Conservation (phyloP, 2,113 vertebrate species). For the Nibea coibor region DNA sequence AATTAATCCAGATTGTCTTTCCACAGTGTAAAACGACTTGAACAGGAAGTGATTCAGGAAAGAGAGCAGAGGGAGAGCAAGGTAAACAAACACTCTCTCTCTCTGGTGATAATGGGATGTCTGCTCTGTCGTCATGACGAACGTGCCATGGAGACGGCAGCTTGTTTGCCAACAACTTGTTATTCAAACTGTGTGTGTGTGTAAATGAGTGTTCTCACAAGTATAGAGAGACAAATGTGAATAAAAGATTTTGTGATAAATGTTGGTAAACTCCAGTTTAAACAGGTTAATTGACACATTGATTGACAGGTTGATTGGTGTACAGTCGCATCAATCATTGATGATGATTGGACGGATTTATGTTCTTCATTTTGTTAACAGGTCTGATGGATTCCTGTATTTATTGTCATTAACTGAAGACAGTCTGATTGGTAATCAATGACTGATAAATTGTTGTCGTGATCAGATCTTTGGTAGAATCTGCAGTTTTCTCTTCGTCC, state of each 20-base stretch:
- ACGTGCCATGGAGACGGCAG: conserved; percentile 19
- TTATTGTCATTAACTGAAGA: too few relatives aligned
- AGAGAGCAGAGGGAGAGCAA: conserved; percentile 39
- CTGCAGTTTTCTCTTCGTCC: background rate
- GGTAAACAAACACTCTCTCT: conserved; percentile 51
- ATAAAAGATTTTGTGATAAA: too few relatives aligned
- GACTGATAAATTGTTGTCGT: too few relatives aligned
- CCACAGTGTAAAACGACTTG: conserved; percentile 67
- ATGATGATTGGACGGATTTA: too few relatives aligned
- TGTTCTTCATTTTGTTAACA: too few relatives aligned
- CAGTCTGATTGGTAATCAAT: too few relatives aligned
- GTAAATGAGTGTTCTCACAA: background rate
- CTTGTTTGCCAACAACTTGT: conserved; percentile 43
- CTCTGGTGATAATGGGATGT: conserved; percentile 35
- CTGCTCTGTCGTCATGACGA: conserved; percentile 37
- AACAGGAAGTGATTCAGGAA: conserved; percentile 62
- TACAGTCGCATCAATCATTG: too few relatives aligned
- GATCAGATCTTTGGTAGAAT: conserved; percentile 2
- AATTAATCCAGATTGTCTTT: conserved; percentile 25
- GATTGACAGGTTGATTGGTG: too few relatives aligned
- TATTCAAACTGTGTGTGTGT: conserved; percentile 39
- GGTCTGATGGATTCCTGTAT: too few relatives aligned
- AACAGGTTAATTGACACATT: too few relatives aligned
- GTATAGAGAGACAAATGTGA: too few relatives aligned
- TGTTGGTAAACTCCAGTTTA: too few relatives aligned